Evolutionary conservation across 2,797 vertebrate genomes (phyloP).

Genomic region (Borostomias antarcticus): DNA sequence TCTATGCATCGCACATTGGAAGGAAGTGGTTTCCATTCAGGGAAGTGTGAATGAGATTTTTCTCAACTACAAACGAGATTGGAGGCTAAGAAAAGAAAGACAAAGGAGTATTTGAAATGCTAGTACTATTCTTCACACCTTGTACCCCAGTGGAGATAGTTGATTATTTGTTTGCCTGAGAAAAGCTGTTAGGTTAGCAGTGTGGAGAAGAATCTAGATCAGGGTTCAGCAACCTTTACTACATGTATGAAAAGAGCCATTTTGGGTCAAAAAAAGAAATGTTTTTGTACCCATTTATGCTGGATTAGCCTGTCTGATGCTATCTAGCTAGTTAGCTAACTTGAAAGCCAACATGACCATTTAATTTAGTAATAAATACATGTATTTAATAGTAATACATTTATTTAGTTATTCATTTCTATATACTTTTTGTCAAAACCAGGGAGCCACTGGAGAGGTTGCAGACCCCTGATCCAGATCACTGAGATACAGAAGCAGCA

Average conservation of each 20-base stretch:
- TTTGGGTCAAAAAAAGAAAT: too few relatives aligned
- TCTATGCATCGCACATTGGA: slow-evolving; percentile 29
- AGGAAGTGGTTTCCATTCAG: slow-evolving; percentile 17
- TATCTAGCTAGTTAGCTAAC: too few relatives aligned
- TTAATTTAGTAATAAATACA: too few relatives aligned
- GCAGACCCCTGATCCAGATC: slow-evolving; percentile 38
- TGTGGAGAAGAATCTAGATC: background rate
- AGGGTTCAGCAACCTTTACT: background rate
- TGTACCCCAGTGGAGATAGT: slow-evolving; percentile 9
- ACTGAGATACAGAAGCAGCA: slow-evolving; percentile 35
- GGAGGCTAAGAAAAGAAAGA: background rate
- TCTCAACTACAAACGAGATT: background rate
- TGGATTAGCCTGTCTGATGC: too few relatives aligned
- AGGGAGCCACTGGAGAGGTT: too few relatives aligned
- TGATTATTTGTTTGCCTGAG: slow-evolving; percentile 14
- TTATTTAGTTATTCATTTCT: too few relatives aligned
- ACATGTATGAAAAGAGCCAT: too few relatives aligned
- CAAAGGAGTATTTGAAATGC: background rate
- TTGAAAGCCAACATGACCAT: too few relatives aligned
- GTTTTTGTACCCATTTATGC: too few relatives aligned
- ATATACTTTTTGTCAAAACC: too few relatives aligned
- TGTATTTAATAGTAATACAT: too few relatives aligned
- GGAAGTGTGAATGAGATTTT: slow-evolving; percentile 1
- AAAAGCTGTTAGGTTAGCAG: slow-evolving; percentile 14
- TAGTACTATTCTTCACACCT: slow-evolving; percentile 12